These are phyloP conservation scores for Heliconius melpomene DNA, from an alignment of 1,140 invertebrate genomes.

Conservation along the genomic window DNA sequence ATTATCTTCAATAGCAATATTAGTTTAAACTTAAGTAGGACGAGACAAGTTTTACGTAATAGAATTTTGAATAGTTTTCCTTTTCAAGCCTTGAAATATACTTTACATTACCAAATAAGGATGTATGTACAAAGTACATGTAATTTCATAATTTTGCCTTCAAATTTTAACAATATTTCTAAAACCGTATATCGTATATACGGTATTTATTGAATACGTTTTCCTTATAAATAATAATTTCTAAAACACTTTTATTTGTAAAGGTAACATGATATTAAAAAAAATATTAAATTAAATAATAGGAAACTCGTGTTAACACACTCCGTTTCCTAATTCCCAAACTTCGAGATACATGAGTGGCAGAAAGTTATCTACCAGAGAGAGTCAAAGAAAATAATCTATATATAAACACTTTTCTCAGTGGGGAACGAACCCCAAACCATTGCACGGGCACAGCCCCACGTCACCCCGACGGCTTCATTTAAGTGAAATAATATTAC, in stretches of 20 bases:
- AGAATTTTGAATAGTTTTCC: conserved; percentile 31
- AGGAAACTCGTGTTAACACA: no score
- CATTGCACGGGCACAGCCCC: no score
- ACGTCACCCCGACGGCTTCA: not conserved
- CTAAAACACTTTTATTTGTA: no score
- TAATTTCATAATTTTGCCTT: conserved; percentile 17
- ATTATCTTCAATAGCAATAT: not conserved
- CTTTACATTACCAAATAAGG: conserved; percentile 21
- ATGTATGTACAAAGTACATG: not conserved
- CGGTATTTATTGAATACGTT: not conserved
- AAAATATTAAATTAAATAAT: no score
- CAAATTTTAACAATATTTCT: not conserved
- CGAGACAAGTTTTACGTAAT: conserved; percentile 20
- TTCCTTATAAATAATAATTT: not conserved
- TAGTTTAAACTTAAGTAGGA: conserved; percentile 5
- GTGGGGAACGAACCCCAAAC: no score
- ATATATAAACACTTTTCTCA: no score
- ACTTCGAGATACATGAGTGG: no score
- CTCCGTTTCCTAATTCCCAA: no score
- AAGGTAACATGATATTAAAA: no score
- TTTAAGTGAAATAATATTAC: not conserved
- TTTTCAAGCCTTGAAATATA: conserved; percentile 19
- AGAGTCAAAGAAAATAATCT: no score
- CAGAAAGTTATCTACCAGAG: no score
- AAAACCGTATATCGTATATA: not conserved